Evolutionary conservation across 1,140 invertebrate genomes (phyloP), one percentile per base, ranked within the genome.

Genomic region (Dinoponera quadriceps): DNA sequence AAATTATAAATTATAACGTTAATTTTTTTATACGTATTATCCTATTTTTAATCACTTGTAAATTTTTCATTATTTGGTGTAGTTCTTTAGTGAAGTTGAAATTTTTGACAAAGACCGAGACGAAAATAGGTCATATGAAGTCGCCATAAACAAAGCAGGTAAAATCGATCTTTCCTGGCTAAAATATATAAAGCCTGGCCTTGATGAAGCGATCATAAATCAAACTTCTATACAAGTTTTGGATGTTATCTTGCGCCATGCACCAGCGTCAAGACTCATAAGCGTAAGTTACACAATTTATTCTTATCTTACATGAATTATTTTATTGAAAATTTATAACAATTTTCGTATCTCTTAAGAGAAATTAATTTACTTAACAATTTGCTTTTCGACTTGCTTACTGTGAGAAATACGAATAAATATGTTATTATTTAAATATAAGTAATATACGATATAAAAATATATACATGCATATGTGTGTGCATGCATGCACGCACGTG

Each of bases 231-330:
- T 97, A 14, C 97, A 97, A 93, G 97, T 96, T 65, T 91, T 99
- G 1, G 98, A 99, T 92, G 96, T 99, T 1, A 96, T 98, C 57
- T 94, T 99, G 83, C 95, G 96, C 71, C 96, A 96, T 85, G 95
- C 91, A 25, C 81, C 93, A 13, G 68, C 72, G 9, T n/a, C 3
- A 4, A 25, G 0, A 0, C 65, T 3, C 29, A 0, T n/a, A 2
- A 1, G 27, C 0, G 87, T 88, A 77, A 66, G 29, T 22, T 2
- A 44, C 9, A 80, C 48, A 27, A 33, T 73, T 54, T 55, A 65
- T 13, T 33, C 14, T 7, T 33, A 27, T 25, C 22, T 49, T 38
- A 1, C 5, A 49, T 0, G 0, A 83, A 60, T 51, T 77, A 60
- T 9, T 44, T 44, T 44, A 9, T 44, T 44, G 7, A 9, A 9